Base-by-base conservation (phyloP, 2,113 vertebrate species). In the Podilymbus podiceps region DNA sequence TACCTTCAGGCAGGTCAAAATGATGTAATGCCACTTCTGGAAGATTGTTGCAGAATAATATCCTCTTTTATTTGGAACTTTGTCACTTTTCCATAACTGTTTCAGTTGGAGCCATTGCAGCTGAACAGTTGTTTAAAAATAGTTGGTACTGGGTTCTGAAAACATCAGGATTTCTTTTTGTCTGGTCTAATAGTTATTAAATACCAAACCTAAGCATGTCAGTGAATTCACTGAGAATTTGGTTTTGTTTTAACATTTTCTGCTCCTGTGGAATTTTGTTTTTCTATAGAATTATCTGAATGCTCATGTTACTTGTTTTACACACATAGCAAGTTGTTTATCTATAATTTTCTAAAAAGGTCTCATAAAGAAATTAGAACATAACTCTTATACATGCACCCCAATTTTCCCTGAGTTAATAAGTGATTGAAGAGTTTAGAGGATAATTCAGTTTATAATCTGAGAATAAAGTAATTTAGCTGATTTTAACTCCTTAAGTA, bases 251-350 rank as follows among this genome's bases (percentile, higher is more conserved):
- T 64, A 80, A 59, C 14, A 17, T 7, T 55, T 85, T 49, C 17
- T 50, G 14, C 71, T 80, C 31, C 31, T 85, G 38, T 9, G 8
- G 35, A 68, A 16, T 78, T 67, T 11, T 11, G 42, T n/a, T 64
- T 76, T 60, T 72, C 52, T 60, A n/a, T 49, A 47, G 30, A 55
- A 7, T 58, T 52, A 42, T 3, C 15, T 28, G 24, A 53, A 74
- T 58, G 56, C 6, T 25, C 14, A 20, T 80, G 67, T 20, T 53
- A 28, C n/a, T 73, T 1, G 2, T 63, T 85, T 58, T 68, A 35
- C 0, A 0, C 12, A 40, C 22, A 38, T 16, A 22, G 12, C 18
- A 7, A 50, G 18, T 6, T 50, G 19, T 53, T 60, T 56, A 55
- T 60, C 8, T 33, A 60, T 47, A 78, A 59, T 31, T n/a, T 15